Conservation (phyloP, 2,888 invertebrate species). For the Euspilapteryx auroguttella region DNA sequence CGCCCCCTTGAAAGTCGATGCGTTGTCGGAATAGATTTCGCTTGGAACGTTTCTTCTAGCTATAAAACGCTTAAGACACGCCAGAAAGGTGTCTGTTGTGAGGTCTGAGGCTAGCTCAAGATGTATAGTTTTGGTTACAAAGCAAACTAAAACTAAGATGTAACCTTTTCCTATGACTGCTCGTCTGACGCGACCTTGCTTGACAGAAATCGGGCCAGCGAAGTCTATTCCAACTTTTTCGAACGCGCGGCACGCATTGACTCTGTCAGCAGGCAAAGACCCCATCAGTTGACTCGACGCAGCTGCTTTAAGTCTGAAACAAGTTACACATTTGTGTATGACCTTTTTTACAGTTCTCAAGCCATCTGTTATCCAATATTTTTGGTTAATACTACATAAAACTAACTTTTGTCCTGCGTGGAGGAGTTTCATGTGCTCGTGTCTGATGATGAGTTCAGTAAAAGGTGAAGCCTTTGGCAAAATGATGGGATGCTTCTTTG, state of each 20-base stretch:
- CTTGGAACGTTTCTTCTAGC: constrained; percentile 1
- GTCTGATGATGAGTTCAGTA: neutral
- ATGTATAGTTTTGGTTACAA: constrained; percentile 8
- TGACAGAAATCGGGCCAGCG: constrained; percentile 8
- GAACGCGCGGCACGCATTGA: constrained; percentile 6
- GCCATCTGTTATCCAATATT: constrained; percentile 10
- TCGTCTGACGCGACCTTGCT: constrained; percentile 6
- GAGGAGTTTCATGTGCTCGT: constrained; percentile 6
- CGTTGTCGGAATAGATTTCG: no score
- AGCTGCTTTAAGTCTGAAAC: constrained; percentile 9
- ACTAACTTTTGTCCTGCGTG: constrained; percentile 7
- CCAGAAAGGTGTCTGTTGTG: constrained; percentile 2
- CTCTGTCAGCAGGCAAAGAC: constrained; percentile 6
- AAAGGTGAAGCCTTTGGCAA: constrained; percentile 1
- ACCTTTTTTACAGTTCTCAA: constrained; percentile 9
- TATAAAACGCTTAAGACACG: constrained; percentile 3
- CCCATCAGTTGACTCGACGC: constrained; percentile 9
- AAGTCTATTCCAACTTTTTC: constrained; percentile 9
- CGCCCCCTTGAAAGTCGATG: constrained; percentile 3
- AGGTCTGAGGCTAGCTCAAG: constrained; percentile 5
- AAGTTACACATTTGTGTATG: constrained; percentile 9
- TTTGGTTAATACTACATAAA: constrained; percentile 6
- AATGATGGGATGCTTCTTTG: constrained; percentile 2
- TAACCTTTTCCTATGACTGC: constrained; percentile 8
- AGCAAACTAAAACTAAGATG: constrained; percentile 8